phyloP scores from a whole-genome alignment of 2,113 vertebrate species.

The Sus scrofa region DNA sequence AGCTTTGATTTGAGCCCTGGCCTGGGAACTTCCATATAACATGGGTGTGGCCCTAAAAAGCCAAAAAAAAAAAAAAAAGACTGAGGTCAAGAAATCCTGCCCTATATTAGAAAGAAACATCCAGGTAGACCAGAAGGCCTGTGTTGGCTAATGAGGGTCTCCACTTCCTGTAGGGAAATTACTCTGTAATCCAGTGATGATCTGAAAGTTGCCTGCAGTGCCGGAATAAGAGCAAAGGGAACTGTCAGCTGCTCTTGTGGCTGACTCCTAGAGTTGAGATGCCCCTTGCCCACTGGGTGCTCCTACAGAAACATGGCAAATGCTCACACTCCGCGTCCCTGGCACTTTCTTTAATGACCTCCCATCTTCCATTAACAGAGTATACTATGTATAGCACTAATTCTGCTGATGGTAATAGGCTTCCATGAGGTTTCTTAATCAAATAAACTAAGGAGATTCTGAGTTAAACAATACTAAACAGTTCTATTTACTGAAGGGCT shows the following conservation, averaged over 20 bases:
- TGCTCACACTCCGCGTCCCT: too few species aligned
- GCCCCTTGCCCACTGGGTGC: too few species aligned
- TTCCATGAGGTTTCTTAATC: background rate
- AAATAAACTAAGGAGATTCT: background rate
- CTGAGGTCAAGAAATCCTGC: background rate
- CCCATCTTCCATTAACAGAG: background rate
- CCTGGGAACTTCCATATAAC: too few species aligned
- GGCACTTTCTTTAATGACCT: background rate
- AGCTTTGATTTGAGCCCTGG: too few species aligned
- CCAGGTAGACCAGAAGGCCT: background rate
- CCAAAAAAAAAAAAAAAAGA: too few species aligned
- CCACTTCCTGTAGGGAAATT: background rate
- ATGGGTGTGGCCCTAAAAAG: too few species aligned
- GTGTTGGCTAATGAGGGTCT: too few species aligned
- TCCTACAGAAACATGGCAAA: background rate
- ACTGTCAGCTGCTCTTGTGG: background rate
- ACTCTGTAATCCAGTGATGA: background rate
- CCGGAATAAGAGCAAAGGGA: background rate
- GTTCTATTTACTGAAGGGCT: background rate
- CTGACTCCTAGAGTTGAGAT: background rate
- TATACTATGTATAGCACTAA: too few species aligned
- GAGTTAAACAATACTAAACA: background rate
- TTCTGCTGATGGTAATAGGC: background rate
- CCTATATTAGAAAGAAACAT: background rate
- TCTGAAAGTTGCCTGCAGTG: background rate